Percentiles rank a stretch among this genome's conserved stretches.
phyloP scores from a whole-genome alignment of 2,113 vertebrate species.

The Leucosticte australis region DNA sequence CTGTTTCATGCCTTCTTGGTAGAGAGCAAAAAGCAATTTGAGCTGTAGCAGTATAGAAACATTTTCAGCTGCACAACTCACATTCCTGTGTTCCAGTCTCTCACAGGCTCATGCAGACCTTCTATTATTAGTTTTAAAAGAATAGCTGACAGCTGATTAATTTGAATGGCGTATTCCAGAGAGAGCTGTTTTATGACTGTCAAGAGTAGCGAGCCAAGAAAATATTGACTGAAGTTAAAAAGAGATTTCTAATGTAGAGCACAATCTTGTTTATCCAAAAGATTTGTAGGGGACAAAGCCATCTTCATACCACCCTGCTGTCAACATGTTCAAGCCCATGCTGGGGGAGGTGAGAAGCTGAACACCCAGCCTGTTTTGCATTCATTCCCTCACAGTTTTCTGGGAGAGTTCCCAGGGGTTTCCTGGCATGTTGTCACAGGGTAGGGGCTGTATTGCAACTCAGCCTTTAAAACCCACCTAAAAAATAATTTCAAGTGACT shows the following conservation, averaged over 20 bases:
- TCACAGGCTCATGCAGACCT: background rate
- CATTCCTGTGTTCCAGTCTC: background rate
- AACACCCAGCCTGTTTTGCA: background rate
- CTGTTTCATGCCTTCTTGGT: background rate
- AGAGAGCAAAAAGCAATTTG: background rate
- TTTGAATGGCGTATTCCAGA: background rate
- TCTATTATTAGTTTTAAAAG: slow-evolving; percentile 44
- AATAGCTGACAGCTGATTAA: slow-evolving; percentile 32
- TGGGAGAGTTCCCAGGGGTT: background rate
- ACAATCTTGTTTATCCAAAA: background rate
- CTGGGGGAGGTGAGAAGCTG: background rate
- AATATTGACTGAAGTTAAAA: background rate
- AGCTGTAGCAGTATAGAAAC: background rate
- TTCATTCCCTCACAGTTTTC: background rate
- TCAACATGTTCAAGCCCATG: background rate
- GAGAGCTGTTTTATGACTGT: background rate
- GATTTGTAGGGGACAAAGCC: background rate
- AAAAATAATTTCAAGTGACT: background rate
- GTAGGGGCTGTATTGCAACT: background rate
- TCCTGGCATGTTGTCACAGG: background rate
- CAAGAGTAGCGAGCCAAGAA: background rate
- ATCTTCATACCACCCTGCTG: background rate
- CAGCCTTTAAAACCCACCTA: background rate
- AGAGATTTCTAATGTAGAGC: background rate
- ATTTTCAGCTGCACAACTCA: background rate